These are phyloP conservation scores for Halictus quadricinctus DNA, from an alignment of 2,888 invertebrate species.

Conservation along the genomic window DNA sequence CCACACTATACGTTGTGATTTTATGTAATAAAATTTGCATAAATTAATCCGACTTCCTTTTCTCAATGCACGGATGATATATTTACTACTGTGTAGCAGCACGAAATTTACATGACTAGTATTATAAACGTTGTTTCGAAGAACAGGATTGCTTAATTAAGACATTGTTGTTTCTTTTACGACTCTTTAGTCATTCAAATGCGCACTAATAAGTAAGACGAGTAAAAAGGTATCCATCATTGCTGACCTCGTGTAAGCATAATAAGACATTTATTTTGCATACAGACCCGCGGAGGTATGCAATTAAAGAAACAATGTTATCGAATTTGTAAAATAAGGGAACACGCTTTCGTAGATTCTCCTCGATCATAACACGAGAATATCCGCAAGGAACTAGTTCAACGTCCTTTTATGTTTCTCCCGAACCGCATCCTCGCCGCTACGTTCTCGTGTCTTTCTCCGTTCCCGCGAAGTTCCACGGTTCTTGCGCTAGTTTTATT, in stretches of 20 bases:
- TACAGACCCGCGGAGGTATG: neutral
- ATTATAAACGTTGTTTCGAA: neutral
- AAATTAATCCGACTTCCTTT: neutral
- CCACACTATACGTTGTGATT: neutral
- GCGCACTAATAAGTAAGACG: neutral
- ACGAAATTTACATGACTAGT: neutral
- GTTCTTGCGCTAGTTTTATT: constrained; percentile 39
- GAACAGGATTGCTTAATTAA: neutral
- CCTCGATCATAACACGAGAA: neutral
- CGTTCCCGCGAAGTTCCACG: constrained; percentile 10
- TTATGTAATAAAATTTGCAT: neutral
- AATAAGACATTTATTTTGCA: neutral
- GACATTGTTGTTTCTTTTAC: neutral
- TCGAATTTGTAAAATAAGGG: neutral
- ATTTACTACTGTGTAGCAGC: neutral
- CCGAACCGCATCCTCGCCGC: neutral
- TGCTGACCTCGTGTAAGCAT: neutral
- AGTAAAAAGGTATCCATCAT: neutral
- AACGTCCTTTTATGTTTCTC: neutral
- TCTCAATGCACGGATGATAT: no score
- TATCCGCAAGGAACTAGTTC: neutral
- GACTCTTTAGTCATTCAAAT: neutral
- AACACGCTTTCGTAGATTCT: neutral
- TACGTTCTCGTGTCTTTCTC: neutral
- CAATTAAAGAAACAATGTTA: neutral